Percentiles rank a stretch among this genome's conserved stretches.
phyloP scores from a whole-genome alignment of 2,797 vertebrate species.

The Muscicapa striata region DNA sequence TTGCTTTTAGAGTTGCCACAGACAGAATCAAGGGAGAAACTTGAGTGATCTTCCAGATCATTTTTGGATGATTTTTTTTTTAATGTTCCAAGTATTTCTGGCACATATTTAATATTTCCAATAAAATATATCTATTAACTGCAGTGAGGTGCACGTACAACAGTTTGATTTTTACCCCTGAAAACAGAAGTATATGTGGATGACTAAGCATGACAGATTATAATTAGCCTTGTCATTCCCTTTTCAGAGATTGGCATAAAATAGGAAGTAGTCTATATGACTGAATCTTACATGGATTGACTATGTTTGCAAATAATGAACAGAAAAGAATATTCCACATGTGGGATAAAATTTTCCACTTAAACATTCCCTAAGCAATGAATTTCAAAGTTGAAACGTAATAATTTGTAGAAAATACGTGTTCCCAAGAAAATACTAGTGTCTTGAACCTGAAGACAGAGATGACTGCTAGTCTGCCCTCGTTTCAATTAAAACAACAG shows the following conservation, averaged over 20 bases:
- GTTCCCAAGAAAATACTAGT: background rate
- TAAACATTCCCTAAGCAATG: background rate
- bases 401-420: background rate
- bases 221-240: background rate
- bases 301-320: background rate
- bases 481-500: background rate
- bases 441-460: background rate
- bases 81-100: background rate
- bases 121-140: background rate
- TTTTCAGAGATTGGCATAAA: background rate
- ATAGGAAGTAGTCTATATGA: background rate
- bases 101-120: background rate
- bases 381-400: background rate
- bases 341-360: background rate
- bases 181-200: background rate
- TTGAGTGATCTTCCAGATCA: background rate
- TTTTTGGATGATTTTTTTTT: background rate
- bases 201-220: background rate
- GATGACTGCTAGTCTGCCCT: background rate
- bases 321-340: background rate
- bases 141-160: background rate
- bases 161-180: background rate
- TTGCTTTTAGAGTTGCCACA: background rate
- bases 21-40: background rate
- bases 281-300: background rate